These are phyloP conservation scores for Shargacucullia verbasci DNA, from an alignment of 2,888 invertebrate genomes.

Conservation along the genomic window DNA sequence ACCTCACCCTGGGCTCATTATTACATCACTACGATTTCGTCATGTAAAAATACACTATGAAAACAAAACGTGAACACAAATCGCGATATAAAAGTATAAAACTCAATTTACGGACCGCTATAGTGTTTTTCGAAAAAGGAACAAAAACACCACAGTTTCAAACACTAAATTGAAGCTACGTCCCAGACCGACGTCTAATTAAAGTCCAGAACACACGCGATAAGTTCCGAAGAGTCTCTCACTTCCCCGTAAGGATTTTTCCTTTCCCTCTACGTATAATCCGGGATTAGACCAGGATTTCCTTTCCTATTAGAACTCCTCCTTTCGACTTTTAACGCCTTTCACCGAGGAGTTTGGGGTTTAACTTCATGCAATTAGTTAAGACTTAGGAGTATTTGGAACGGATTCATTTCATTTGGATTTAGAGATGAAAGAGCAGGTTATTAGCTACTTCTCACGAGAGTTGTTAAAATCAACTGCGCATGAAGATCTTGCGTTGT, in stretches of 20 bases:
- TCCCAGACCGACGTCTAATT: conserved; percentile 46
- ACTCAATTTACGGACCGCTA: not conserved
- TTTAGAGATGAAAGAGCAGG: conserved; percentile 17
- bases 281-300: conserved; percentile 59
- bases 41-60: no score
- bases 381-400: conserved; percentile 37
- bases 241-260: conserved; percentile 48
- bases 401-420: conserved; percentile 33
- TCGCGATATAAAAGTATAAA: conserved; percentile 5
- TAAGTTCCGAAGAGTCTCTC: conserved; percentile 43
- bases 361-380: conserved; percentile 42
- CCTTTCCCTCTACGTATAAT: conserved; percentile 40
- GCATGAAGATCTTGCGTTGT: conserved; percentile 9
- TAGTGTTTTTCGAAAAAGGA: conserved; percentile 8
- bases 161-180: conserved; percentile 27
- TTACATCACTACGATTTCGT: conserved; percentile 2
- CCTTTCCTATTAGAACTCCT: conserved; percentile 66
- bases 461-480: conserved; percentile 13
- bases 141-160: not conserved
- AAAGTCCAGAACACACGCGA: conserved; percentile 46
- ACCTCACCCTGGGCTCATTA: conserved; percentile 12
- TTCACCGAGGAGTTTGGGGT: conserved; percentile 47
- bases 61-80: conserved; percentile 11
- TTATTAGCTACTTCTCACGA: conserved; percentile 24
- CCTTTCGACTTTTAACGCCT: conserved; percentile 59